Evolutionary conservation across 2,113 vertebrate species (phyloP).

Genomic region (Zosterops pallidus): DNA sequence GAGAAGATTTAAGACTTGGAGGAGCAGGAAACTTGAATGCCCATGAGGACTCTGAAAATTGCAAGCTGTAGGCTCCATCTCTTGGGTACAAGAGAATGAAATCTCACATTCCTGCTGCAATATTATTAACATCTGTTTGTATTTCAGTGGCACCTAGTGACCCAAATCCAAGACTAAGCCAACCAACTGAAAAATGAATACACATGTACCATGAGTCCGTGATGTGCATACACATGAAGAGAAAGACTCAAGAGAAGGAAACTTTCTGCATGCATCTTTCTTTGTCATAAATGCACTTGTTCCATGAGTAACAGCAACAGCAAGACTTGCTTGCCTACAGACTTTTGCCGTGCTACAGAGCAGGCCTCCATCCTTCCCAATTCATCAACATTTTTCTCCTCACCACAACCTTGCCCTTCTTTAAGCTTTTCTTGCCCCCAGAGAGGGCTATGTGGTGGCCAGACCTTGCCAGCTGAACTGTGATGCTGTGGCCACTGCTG

Average conservation of each 20-base stretch:
- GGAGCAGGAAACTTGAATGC: not conserved
- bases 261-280: not conserved
- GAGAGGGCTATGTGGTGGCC: not conserved
- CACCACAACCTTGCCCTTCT: not conserved
- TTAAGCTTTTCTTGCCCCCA: not conserved
- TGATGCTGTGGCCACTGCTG: fast-evolving
- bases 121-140: not conserved
- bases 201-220: not conserved
- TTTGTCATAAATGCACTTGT: not conserved
- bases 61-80: not conserved
- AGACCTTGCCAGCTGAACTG: not conserved
- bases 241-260: not conserved
- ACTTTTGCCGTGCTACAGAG: not conserved
- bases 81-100: not conserved
- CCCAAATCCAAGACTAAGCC: not conserved
- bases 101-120: not conserved
- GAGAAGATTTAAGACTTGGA: not conserved
- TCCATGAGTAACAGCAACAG: not conserved
- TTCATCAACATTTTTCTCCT: not conserved
- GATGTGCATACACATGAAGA: not conserved
- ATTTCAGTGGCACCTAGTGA: conserved; percentile 27
- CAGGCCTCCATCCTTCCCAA: not conserved
- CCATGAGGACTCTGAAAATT: not conserved
- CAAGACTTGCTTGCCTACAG: not conserved
- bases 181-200: not conserved